Percentiles rank a stretch among this genome's conserved stretches.
These are phyloP conservation scores for Orcinus orca DNA, from an alignment of 2,113 vertebrate genomes.

Conservation along the genomic window DNA sequence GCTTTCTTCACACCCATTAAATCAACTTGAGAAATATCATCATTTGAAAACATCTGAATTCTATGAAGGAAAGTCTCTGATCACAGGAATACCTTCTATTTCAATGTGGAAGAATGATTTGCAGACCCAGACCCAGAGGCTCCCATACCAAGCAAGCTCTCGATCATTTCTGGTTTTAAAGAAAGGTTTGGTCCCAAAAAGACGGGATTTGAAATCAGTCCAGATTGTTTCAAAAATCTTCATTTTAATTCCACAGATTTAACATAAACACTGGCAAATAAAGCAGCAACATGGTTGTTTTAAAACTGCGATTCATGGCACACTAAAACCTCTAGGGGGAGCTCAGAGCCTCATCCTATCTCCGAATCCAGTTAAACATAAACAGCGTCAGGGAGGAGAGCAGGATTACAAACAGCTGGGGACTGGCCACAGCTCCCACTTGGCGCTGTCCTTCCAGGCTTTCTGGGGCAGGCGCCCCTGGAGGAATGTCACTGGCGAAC, in stretches of 20 bases:
- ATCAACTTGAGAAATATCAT: background rate
- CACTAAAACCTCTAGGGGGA: conserved; percentile 46
- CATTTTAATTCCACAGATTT: background rate
- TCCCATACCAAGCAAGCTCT: background rate
- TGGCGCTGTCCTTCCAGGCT: background rate
- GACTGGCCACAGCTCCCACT: background rate
- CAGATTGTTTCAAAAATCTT: background rate
- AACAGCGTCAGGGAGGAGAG: background rate
- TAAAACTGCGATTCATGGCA: background rate
- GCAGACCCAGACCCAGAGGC: background rate
- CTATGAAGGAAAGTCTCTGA: background rate
- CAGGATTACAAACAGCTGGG: conserved; percentile 18
- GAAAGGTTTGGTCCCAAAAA: background rate
- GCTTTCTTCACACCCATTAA: background rate
- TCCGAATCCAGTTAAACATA: conserved; percentile 15
- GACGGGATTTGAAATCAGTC: background rate
- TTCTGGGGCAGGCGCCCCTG: conserved; percentile 5
- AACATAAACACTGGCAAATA: background rate
- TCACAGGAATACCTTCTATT: background rate
- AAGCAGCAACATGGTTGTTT: background rate
- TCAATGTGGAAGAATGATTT: background rate
- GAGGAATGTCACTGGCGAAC: background rate
- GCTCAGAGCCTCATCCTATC: background rate
- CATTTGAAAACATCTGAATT: background rate
- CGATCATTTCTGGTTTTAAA: background rate